Evolutionary conservation across 2,888 invertebrate genomes (phyloP).

Genomic region (Panopea generosa): DNA sequence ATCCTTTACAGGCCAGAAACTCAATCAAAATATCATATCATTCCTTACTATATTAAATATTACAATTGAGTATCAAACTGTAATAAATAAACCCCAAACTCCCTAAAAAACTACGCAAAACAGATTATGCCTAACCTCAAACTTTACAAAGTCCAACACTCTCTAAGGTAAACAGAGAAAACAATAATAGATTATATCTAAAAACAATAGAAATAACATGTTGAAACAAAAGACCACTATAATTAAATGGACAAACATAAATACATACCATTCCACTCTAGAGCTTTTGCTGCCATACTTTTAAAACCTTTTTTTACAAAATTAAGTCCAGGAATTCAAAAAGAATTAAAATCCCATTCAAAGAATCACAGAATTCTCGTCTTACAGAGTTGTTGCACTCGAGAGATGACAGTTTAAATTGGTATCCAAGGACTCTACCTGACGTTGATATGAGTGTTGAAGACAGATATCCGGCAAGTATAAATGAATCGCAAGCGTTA

Average conservation of each 20-base stretch:
- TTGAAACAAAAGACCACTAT: too few relatives aligned
- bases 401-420: slow-evolving; percentile 19
- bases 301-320: neutral
- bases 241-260: neutral
- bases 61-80: too few relatives aligned
- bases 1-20: too few relatives aligned
- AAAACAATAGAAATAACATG: neutral
- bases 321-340: slow-evolving; percentile 31
- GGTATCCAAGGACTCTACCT: slow-evolving; percentile 55
- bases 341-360: slow-evolving; percentile 49
- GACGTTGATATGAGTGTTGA: slow-evolving; percentile 56
- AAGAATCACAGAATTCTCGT: slow-evolving; percentile 29
- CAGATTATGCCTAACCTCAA: too few relatives aligned
- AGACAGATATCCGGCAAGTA: slow-evolving; percentile 58
- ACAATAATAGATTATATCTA: neutral
- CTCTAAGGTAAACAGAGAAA: too few relatives aligned
- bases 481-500: slow-evolving; percentile 52
- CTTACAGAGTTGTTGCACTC: slow-evolving; percentile 10
- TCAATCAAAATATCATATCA: too few relatives aligned
- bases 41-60: too few relatives aligned
- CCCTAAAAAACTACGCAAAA: slow-evolving; percentile 4
- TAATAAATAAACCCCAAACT: too few relatives aligned
- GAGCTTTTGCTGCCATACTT: slow-evolving; percentile 33
- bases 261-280: slow-evolving; percentile 53
- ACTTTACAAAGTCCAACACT: too few relatives aligned